phyloP scores from a whole-genome alignment of 2,888 invertebrate genomes.

The Dryococelus australis region DNA sequence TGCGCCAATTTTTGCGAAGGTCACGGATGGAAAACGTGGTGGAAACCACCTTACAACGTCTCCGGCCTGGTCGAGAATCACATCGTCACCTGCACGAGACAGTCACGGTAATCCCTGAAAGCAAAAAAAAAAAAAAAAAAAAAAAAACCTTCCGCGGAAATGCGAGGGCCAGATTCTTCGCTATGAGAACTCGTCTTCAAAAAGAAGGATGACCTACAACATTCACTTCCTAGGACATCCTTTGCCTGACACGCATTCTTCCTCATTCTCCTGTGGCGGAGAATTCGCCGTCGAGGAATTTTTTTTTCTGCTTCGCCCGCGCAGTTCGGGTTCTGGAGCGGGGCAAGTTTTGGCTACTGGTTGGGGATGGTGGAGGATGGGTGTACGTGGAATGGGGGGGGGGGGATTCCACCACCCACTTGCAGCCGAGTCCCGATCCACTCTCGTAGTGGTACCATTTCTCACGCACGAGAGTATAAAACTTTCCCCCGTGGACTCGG shows the following conservation, averaged over 20 bases:
- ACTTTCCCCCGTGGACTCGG: not conserved
- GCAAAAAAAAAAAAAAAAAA: too few relatives aligned
- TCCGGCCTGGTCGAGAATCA: too few relatives aligned
- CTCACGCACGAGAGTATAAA: slow-evolving; percentile 1
- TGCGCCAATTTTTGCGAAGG: too few relatives aligned
- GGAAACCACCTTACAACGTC: too few relatives aligned
- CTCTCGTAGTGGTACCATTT: not conserved
- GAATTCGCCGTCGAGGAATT: too few relatives aligned
- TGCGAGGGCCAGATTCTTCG: too few relatives aligned
- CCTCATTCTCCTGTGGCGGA: too few relatives aligned
- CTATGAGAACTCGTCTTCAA: not conserved
- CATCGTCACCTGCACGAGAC: too few relatives aligned
- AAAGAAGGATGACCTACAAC: not conserved
- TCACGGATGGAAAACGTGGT: too few relatives aligned
- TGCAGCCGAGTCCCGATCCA: not conserved
- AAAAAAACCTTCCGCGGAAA: too few relatives aligned
- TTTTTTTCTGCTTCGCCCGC: not conserved
- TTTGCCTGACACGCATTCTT: too few relatives aligned
- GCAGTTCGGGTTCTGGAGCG: not conserved
- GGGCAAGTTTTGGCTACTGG: not conserved
- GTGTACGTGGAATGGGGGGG: not conserved
- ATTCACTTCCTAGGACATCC: not conserved
- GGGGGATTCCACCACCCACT: not conserved
- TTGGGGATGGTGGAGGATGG: not conserved
- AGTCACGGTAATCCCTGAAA: too few relatives aligned